Base-by-base conservation (phyloP, 2,888 invertebrate species). In the Hedya salicella region DNA sequence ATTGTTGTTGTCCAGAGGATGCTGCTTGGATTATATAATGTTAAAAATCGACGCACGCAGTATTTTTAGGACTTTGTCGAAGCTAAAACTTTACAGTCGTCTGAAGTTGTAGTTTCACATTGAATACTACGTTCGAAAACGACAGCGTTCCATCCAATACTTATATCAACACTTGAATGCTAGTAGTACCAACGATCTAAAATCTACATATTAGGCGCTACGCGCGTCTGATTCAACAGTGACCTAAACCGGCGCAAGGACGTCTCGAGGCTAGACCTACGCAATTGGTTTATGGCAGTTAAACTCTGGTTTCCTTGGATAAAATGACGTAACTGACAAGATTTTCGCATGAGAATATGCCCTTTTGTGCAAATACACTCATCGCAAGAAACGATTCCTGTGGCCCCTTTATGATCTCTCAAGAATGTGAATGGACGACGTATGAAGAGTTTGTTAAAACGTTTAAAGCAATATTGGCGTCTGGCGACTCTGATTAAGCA, bases 181-280 rank as follows among this genome's bases (percentile, higher is more conserved):
- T n/a, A n/a, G n/a, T n/a, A n/a, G 36, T 36, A 56, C 39, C 32
- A 52, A 30, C 11, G 52, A 44, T 42, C 14, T 19, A 59, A 5
- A 42, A 36, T 56, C 32, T 19, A 59, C 42, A 39, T 54, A 61
- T 17, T 9, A 52, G 42, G 57, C 14, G 42, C n/a, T 39, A 40
- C 36, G 19, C 36, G 59, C 16, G 11, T 49, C 48, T 66, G 66
- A 66, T 61, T 66, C 66, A 66, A 36, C 65, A 60, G 21, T 61
- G 66, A 61, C 61, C 66, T 54, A 54, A 61, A 49, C 66, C 36
- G 48, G 13, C 54, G 9, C 66, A 66, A 66, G 66, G 66, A 54
- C 66, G 61, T 66, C 66, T 36, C 36, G 9, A 9, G 3, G 3
- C 36, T 0, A 54, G 60, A 42, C 66, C 66, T 61, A 61, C 66